Evolutionary conservation across 1,140 invertebrate genomes (phyloP), one percentile per base, ranked within the genome.

Genomic region (Drosophila carrolli): DNA sequence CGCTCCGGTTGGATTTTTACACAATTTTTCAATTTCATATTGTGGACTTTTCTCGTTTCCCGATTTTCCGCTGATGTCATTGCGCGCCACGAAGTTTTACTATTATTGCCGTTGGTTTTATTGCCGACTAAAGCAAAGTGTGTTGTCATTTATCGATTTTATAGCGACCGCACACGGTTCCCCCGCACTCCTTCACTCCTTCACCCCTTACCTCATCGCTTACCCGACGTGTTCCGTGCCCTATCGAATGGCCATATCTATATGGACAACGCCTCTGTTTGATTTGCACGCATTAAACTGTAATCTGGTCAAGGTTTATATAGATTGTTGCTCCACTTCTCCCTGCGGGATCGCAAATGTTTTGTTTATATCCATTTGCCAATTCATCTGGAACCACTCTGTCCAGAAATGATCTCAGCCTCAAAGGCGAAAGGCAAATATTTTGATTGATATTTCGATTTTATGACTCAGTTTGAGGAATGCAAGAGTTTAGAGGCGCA

Each of bases 71-170:
- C 82, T 85, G 82, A 85, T 85, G 82, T 85, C 82, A 85, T 86
- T 75, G 62, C 37, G 48, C 58, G 53, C 50, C 65, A 57, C 76
- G 78, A 85, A 85, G 56, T 81, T 85, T 85, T 86, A 85, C 70
- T 86, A 82, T 85, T 86, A 85, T 86, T 75, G 82, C 61, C 58
- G 32, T 67, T 63, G 65, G 60, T 78, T 85, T 85, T 86, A 85
- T 86, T 72, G 83, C 58, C 66, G 66, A 51, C 72, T 65, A 77
- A 80, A 84, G 67, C 67, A 84, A 81, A 84, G 77, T 86, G 70
- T 88, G 83, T 76, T 88, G 82, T 88, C 78, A 88, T 88, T 68
- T 86, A 86, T 86, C 83, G 82, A 86, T 86, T 86, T 86, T 88
- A 78, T 82, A 82, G 83, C 58, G 40, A 56, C 63, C 78, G 54